Conservation (phyloP, 2,888 invertebrate species). For the Siphlonurus alternatus region DNA sequence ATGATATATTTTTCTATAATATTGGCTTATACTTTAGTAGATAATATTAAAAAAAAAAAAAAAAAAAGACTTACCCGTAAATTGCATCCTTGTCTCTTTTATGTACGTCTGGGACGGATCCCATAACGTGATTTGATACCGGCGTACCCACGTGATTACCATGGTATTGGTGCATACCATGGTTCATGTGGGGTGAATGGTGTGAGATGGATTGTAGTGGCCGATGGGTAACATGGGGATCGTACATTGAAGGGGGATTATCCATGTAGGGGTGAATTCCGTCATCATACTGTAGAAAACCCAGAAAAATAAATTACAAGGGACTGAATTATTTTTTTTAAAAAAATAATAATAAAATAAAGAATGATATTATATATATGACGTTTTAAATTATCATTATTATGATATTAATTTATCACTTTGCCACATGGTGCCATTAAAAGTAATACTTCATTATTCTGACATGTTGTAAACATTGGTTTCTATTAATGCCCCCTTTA, state of each 20-base stretch:
- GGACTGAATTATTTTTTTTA: not conserved
- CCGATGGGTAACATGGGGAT: constrained; percentile 45
- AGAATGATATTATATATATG: not conserved
- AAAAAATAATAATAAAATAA: not conserved
- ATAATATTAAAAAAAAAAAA: not conserved
- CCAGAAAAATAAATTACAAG: constrained; percentile 1
- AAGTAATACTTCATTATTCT: not conserved
- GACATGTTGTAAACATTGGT: not conserved
- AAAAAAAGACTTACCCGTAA: constrained; percentile 69
- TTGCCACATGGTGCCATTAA: not conserved
- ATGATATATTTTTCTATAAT: not conserved
- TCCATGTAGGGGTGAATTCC: constrained; percentile 88
- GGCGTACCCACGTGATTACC: constrained; percentile 58
- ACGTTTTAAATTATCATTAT: not conserved
- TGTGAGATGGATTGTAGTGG: constrained; percentile 31
- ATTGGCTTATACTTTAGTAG: not conserved
- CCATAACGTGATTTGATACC: constrained; percentile 25
- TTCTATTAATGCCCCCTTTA: no score
- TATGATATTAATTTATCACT: not conserved
- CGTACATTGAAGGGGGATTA: constrained; percentile 42
- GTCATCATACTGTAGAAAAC: constrained; percentile 67
- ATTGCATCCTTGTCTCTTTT: constrained; percentile 98
- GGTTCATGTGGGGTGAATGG: constrained; percentile 60
- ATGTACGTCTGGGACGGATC: constrained; percentile 69
- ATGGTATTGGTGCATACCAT: constrained; percentile 41